phyloP scores from a whole-genome alignment of 1,140 invertebrate species.

The Xylocopa sonorina region DNA sequence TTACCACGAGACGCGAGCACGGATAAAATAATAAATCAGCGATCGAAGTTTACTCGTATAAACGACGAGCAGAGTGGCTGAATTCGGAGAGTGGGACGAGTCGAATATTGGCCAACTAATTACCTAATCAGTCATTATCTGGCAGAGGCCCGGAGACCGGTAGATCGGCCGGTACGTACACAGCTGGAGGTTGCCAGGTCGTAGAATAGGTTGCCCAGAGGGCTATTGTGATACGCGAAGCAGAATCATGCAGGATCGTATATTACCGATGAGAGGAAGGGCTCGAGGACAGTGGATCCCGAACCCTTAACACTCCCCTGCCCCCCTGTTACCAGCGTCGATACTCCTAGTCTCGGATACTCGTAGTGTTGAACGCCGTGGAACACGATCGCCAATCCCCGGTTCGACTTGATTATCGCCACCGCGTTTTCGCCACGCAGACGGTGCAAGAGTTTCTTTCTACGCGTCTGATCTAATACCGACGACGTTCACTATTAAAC shows the following conservation, averaged over 20 bases:
- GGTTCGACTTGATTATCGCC: too few relatives aligned
- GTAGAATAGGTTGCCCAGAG: conserved; percentile 69
- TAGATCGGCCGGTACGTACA: conserved; percentile 63
- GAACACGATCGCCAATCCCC: not conserved
- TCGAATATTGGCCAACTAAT: conserved; percentile 75
- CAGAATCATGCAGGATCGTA: conserved; percentile 71
- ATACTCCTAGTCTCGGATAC: conserved; percentile 1
- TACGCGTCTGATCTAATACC: too few relatives aligned
- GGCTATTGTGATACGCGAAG: conserved; percentile 70
- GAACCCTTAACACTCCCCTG: conserved; percentile 10
- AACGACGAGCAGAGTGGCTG: not conserved
- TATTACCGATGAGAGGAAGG: conserved; percentile 65
- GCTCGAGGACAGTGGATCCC: conserved; percentile 6
- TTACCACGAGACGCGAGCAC: too few relatives aligned
- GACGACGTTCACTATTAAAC: not conserved
- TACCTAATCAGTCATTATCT: conserved; percentile 76
- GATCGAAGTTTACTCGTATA: conserved; percentile 34
- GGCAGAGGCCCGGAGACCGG: conserved; percentile 62
- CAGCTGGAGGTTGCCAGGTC: conserved; percentile 53
- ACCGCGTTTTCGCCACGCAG: too few relatives aligned
- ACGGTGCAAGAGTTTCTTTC: not conserved
- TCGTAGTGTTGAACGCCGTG: not conserved
- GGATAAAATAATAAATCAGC: too few relatives aligned
- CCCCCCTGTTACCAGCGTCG: not conserved
- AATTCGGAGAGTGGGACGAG: conserved; percentile 44